phyloP scores from a whole-genome alignment of 2,888 invertebrate species.

The Calameuta pallipes region DNA sequence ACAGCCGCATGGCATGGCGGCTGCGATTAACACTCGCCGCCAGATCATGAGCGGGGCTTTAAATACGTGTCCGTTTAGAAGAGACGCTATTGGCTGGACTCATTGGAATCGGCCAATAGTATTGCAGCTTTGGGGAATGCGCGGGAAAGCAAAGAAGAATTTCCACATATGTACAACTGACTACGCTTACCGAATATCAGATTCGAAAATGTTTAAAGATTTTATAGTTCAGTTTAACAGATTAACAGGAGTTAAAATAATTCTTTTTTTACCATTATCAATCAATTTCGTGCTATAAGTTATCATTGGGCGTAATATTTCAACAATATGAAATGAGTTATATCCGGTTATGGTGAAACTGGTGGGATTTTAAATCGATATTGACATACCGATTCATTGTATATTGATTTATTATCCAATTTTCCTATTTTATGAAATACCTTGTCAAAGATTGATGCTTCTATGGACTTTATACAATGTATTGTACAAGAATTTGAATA shows the following conservation, averaged over 20 bases:
- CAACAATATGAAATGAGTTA: background rate
- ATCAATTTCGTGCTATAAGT: background rate
- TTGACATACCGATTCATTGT: background rate
- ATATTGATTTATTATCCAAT: background rate
- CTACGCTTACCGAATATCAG: background rate
- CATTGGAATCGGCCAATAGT: constrained; percentile 8
- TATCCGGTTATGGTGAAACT: background rate
- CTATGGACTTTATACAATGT: background rate
- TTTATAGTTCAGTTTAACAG: background rate
- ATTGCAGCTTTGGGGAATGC: background rate
- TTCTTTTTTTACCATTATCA: background rate
- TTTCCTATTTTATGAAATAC: background rate
- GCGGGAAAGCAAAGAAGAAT: constrained; percentile 15
- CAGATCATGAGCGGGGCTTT: constrained; percentile 28
- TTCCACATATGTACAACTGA: background rate
- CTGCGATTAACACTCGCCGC: constrained; percentile 34
- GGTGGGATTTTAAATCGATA: constrained; percentile 1
- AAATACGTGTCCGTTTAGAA: constrained; percentile 34
- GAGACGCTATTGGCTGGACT: constrained; percentile 11
- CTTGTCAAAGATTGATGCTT: background rate
- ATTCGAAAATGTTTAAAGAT: background rate
- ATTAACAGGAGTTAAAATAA: background rate
- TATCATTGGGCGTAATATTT: background rate
- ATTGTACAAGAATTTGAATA: background rate
- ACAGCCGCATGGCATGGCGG: constrained; percentile 45